Evolutionary conservation across 2,113 vertebrate genomes (phyloP).

Genomic region (human): DNA sequence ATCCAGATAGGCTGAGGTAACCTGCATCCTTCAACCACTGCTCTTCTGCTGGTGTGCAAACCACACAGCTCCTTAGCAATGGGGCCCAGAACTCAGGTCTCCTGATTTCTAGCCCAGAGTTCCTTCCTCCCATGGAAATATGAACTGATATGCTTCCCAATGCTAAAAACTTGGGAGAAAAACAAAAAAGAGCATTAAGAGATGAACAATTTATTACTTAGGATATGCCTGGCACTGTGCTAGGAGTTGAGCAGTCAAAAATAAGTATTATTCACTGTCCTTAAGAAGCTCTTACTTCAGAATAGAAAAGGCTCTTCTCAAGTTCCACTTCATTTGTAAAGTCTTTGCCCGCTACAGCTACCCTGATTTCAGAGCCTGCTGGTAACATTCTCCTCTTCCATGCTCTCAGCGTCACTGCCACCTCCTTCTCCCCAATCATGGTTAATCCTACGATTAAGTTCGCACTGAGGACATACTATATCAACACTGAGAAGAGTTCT

Average conservation of each 20-base stretch:
- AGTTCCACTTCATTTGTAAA: neutral
- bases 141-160: neutral
- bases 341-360: neutral
- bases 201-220: neutral
- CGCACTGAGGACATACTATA: neutral
- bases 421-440: accelerated
- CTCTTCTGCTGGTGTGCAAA: neutral
- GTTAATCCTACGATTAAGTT: neutral
- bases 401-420: neutral
- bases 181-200: neutral
- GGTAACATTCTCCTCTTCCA: neutral
- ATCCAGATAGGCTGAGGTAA: neutral
- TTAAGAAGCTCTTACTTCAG: neutral
- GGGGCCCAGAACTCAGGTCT: neutral
- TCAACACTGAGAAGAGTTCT: neutral
- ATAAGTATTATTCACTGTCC: neutral
- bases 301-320: neutral
- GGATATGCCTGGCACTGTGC: neutral
- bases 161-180: neutral
- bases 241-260: neutral
- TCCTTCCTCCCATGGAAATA: neutral
- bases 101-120: neutral
- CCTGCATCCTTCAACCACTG: neutral
- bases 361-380: neutral
- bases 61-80: neutral